A percentile compares a stretch with the other conserved stretches of the same genome.
These are phyloP conservation scores for Sinodicranocentrus sp. DNA, from an alignment of 2,888 invertebrate species.

Conservation along the genomic window DNA sequence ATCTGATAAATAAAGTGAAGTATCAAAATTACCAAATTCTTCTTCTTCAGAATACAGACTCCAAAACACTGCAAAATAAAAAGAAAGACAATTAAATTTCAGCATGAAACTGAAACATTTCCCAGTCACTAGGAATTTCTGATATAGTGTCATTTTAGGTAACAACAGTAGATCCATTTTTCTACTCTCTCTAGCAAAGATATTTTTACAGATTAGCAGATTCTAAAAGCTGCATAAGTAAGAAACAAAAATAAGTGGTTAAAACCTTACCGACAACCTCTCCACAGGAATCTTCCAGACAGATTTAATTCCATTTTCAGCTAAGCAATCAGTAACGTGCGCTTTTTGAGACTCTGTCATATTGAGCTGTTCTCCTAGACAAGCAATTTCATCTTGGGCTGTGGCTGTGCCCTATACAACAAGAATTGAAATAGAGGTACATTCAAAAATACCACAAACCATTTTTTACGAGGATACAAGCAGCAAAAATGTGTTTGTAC, in stretches of 20 bases:
- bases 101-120: background rate
- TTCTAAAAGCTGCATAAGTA: background rate
- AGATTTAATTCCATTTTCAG: slow-evolving; percentile 63
- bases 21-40: slow-evolving; percentile 67
- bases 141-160: no score
- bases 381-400: slow-evolving; percentile 73
- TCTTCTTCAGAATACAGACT: slow-evolving; percentile 73
- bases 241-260: background rate
- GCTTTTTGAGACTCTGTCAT: slow-evolving; percentile 70
- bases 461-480: slow-evolving; percentile 44
- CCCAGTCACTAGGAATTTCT: no score
- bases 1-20: background rate
- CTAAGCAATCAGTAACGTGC: slow-evolving; percentile 72
- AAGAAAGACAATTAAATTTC: slow-evolving; percentile 16
- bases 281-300: slow-evolving; percentile 75
- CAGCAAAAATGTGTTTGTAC: slow-evolving; percentile 34
- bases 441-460: background rate
- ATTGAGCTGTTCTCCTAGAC: slow-evolving; percentile 70
- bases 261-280: slow-evolving; percentile 70
- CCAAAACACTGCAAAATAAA: slow-evolving; percentile 71
- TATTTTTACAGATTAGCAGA: no score
- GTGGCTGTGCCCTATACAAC: slow-evolving; percentile 33
- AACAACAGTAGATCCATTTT: no score
- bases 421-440: background rate
- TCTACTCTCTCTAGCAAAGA: no score